phyloP scores from a whole-genome alignment of 2,888 invertebrate species.

The Bruchidius siliquastri region DNA sequence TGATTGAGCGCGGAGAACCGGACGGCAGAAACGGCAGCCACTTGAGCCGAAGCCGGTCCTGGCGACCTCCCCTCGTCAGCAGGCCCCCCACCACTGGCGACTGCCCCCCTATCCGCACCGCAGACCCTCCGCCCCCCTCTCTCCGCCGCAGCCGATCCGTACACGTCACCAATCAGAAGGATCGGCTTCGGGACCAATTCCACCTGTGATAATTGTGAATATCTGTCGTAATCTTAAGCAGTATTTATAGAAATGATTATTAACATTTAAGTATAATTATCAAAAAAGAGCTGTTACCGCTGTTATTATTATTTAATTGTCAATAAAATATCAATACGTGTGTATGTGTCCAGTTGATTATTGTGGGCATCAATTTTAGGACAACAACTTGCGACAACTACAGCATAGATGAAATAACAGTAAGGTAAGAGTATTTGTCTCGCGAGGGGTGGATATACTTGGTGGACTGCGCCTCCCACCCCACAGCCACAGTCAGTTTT shows the following conservation, averaged over 20 bases:
- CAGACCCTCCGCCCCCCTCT: neutral
- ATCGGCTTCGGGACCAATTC: conserved; percentile 49
- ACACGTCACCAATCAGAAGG: conserved; percentile 37
- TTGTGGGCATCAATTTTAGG: no score
- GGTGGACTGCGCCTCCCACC: no score
- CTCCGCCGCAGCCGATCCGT: conserved; percentile 22
- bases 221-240: conserved; percentile 45
- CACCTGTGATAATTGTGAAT: conserved; percentile 51
- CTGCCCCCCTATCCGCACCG: neutral
- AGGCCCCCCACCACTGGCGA: conserved; percentile 9
- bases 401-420: no score
- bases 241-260: conserved; percentile 25
- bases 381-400: no score
- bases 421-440: no score
- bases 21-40: neutral
- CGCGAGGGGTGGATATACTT: no score
- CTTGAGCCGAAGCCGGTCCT: neutral
- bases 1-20: neutral
- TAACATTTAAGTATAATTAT: conserved; percentile 30
- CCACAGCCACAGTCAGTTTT: no score
- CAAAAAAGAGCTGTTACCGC: conserved; percentile 40
- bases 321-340: conserved; percentile 44
- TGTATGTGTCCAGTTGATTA: conserved; percentile 2
- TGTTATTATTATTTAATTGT: conserved; percentile 48
- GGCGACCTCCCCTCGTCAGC: conserved; percentile 10